Percentiles rank a stretch among this genome's conserved stretches.
Evolutionary conservation across 1,140 invertebrate genomes (phyloP).

Genomic region (Tetramorium parvispinum): DNA sequence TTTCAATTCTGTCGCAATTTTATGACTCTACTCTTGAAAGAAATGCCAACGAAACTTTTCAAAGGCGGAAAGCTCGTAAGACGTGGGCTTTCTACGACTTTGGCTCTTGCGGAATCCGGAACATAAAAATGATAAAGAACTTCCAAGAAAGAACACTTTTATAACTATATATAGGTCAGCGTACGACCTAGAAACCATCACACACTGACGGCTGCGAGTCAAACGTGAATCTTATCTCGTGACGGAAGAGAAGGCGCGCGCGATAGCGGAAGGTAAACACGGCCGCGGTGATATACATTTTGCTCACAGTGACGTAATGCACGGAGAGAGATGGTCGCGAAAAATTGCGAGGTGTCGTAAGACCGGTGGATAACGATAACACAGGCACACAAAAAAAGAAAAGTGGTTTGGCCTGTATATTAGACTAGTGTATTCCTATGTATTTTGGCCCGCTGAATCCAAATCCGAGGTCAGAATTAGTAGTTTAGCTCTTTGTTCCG

Average conservation of each 20-base stretch:
- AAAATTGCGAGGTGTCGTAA: too few species aligned
- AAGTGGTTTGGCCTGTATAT: too few species aligned
- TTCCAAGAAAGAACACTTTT: not conserved
- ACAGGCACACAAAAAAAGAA: too few species aligned
- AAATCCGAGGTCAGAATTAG: too few species aligned
- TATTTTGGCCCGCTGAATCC: too few species aligned
- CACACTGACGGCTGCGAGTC: not conserved
- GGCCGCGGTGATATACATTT: too few species aligned
- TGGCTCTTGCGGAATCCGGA: not conserved
- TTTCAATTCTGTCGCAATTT: not conserved
- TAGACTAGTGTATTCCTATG: too few species aligned
- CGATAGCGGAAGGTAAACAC: conserved; percentile 35
- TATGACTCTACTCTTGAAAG: not conserved
- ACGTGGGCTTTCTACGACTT: not conserved
- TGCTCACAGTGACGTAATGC: too few species aligned
- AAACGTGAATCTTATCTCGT: conserved; percentile 39
- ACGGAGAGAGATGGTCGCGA: too few species aligned
- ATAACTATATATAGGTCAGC: conserved; percentile 9
- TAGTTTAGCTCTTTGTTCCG: too few species aligned
- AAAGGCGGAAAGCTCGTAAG: too few species aligned
- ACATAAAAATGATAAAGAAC: not conserved
- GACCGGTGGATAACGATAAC: too few species aligned
- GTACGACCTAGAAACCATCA: conserved; percentile 36
- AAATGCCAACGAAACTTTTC: not conserved
- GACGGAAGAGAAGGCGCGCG: conserved; percentile 40